A percentile compares a stretch with the other conserved stretches of the same genome.
Evolutionary conservation across 2,113 vertebrate genomes (phyloP).

Genomic region (Zosterops hypoxanthus): DNA sequence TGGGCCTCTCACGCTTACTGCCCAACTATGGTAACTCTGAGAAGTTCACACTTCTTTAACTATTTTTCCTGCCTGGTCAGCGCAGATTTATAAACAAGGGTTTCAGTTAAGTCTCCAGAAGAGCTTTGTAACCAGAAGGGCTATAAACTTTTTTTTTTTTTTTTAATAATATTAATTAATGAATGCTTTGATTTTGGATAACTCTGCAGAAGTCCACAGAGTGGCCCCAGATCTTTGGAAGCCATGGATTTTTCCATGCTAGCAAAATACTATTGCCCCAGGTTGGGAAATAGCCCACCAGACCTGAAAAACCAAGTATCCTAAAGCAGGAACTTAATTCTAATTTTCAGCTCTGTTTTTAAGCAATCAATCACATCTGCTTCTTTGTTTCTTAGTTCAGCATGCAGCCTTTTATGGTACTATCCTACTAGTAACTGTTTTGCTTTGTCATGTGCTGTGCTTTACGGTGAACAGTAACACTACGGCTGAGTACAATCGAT

Average conservation of each 20-base stretch:
- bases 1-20: background rate
- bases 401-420: constrained; percentile 78
- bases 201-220: constrained; percentile 64
- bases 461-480: constrained; percentile 77
- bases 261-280: constrained; percentile 58
- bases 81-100: constrained; percentile 51
- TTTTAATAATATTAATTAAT: background rate
- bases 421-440: constrained; percentile 77
- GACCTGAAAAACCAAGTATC: constrained; percentile 61
- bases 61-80: constrained; percentile 62
- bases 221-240: constrained; percentile 49
- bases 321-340: constrained; percentile 72
- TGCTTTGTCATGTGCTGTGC: constrained; percentile 75
- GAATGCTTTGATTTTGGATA: constrained; percentile 47
- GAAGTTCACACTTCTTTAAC: constrained; percentile 46
- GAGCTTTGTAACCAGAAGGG: constrained; percentile 69
- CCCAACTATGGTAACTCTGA: constrained; percentile 58
- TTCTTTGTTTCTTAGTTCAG: constrained; percentile 79
- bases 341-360: constrained; percentile 74
- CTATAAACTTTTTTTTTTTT: constrained; percentile 22
- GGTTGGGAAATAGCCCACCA: constrained; percentile 45
- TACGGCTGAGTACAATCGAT: constrained; percentile 80
- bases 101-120: constrained; percentile 51
- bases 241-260: constrained; percentile 43
- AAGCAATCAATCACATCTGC: constrained; percentile 74